Conservation (phyloP, 1,140 invertebrate species). For the Holotrichia oblita region DNA sequence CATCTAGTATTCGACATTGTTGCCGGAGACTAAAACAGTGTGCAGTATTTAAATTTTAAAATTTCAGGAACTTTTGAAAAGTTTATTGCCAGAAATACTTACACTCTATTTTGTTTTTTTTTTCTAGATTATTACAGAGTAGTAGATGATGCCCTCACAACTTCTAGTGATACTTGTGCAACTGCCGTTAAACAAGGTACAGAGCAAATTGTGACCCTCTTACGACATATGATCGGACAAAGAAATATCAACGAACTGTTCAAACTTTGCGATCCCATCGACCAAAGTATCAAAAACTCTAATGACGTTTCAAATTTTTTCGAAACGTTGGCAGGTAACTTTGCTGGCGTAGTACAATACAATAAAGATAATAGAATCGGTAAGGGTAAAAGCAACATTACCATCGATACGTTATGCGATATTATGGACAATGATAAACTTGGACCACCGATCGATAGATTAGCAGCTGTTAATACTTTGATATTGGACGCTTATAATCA, state of each 20-base stretch:
- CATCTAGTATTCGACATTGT: too few relatives aligned
- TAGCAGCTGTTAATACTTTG: slow-evolving; percentile 78
- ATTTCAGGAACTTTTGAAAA: too few relatives aligned
- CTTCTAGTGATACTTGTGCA: slow-evolving; percentile 71
- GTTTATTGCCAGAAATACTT: too few relatives aligned
- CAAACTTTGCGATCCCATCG: slow-evolving; percentile 80
- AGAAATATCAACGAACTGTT: slow-evolving; percentile 73
- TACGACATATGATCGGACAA: slow-evolving; percentile 70
- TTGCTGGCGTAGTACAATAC: slow-evolving; percentile 91
- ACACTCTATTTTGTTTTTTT: too few relatives aligned
- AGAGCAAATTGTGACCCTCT: slow-evolving; percentile 70
- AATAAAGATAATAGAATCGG: slow-evolving; percentile 90
- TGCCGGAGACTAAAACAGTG: too few relatives aligned
- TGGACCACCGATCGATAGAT: slow-evolving; percentile 72
- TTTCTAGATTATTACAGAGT: slow-evolving; percentile 79
- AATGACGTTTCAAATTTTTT: slow-evolving; percentile 85
- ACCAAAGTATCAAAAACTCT: slow-evolving; percentile 67
- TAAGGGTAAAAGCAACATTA: slow-evolving; percentile 73
- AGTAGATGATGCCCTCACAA: slow-evolving; percentile 73
- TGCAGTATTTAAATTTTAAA: too few relatives aligned
- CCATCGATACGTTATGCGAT: slow-evolving; percentile 80
- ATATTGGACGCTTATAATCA: slow-evolving; percentile 74
- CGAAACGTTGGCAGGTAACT: slow-evolving; percentile 82
- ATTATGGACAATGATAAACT: slow-evolving; percentile 74
- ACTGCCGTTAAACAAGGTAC: slow-evolving; percentile 71